These are phyloP conservation scores for Philhelius pedissequus DNA, from an alignment of 2,888 invertebrate species.

Conservation along the genomic window DNA sequence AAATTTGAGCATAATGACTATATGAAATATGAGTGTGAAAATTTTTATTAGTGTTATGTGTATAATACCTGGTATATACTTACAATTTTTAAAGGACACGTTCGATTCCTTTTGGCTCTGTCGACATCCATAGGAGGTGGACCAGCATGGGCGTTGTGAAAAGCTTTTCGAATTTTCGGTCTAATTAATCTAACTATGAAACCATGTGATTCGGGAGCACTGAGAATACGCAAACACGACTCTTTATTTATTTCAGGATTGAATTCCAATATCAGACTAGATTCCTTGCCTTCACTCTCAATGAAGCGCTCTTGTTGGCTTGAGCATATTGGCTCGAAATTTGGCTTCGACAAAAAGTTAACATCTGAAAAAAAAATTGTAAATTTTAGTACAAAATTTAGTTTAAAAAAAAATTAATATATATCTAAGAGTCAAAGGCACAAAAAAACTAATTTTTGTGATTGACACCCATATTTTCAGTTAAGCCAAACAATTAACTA, in stretches of 20 bases:
- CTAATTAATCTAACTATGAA: slow-evolving; percentile 77
- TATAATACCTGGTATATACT: too few relatives aligned
- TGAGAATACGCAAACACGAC: slow-evolving; percentile 76
- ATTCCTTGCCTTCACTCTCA: slow-evolving; percentile 77
- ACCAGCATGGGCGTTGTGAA: slow-evolving; percentile 48
- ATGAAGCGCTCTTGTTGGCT: slow-evolving; percentile 76
- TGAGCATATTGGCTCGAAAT: slow-evolving; percentile 76
- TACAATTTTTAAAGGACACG: slow-evolving; percentile 77
- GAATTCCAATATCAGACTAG: slow-evolving; percentile 78
- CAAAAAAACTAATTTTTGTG: too few relatives aligned
- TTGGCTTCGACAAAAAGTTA: slow-evolving; percentile 74
- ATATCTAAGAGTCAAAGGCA: too few relatives aligned
- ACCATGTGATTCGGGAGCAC: slow-evolving; percentile 76
- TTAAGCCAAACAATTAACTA: too few relatives aligned
- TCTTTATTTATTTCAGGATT: slow-evolving; percentile 72
- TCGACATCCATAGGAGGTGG: slow-evolving; percentile 51
- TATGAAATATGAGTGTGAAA: too few relatives aligned
- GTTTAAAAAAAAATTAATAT: too few relatives aligned
- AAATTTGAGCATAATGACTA: too few relatives aligned
- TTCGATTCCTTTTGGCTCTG: slow-evolving; percentile 71
- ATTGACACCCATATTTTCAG: too few relatives aligned
- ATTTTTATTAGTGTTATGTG: too few relatives aligned
- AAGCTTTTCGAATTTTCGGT: slow-evolving; percentile 73
- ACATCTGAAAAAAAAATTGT: slow-evolving; percentile 71
- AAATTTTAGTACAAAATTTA: not conserved